Evolutionary conservation across 1,140 invertebrate genomes (phyloP).

Genomic region (Drosophila malerkotliana): DNA sequence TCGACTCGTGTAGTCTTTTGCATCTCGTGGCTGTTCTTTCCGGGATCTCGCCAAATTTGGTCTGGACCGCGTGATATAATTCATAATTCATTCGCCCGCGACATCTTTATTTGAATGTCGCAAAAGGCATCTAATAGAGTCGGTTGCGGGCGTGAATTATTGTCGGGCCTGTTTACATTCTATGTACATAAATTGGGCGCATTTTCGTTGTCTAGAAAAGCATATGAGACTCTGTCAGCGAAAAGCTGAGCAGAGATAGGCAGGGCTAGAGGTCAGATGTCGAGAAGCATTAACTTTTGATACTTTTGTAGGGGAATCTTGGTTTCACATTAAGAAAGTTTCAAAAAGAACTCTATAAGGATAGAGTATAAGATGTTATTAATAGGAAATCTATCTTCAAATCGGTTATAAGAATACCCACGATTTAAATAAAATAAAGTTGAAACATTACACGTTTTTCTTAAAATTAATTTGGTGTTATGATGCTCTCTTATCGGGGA

Average conservation of each 20-base stretch:
- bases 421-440: too few relatives aligned
- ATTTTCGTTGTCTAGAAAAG: not conserved
- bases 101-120: slow-evolving; percentile 78
- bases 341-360: too few relatives aligned
- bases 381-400: too few relatives aligned
- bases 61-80: slow-evolving; percentile 74
- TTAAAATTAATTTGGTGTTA: not conserved
- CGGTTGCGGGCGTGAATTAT: slow-evolving; percentile 45
- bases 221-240: not conserved
- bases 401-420: too few relatives aligned
- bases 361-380: too few relatives aligned
- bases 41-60: slow-evolving; percentile 74
- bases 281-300: too few relatives aligned
- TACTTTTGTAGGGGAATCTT: too few relatives aligned
- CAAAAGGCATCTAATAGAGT: slow-evolving; percentile 56
- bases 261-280: not conserved
- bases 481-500: not conserved
- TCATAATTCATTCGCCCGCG: slow-evolving; percentile 76
- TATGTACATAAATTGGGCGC: slow-evolving; percentile 40
- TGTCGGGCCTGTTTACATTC: slow-evolving; percentile 21
- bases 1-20: slow-evolving; percentile 36
- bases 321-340: too few relatives aligned
- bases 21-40: slow-evolving; percentile 30
- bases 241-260: not conserved
- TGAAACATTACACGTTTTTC: not conserved